These are phyloP conservation scores for Picus viridis DNA, from an alignment of 2,797 vertebrate genomes.

Conservation along the genomic window DNA sequence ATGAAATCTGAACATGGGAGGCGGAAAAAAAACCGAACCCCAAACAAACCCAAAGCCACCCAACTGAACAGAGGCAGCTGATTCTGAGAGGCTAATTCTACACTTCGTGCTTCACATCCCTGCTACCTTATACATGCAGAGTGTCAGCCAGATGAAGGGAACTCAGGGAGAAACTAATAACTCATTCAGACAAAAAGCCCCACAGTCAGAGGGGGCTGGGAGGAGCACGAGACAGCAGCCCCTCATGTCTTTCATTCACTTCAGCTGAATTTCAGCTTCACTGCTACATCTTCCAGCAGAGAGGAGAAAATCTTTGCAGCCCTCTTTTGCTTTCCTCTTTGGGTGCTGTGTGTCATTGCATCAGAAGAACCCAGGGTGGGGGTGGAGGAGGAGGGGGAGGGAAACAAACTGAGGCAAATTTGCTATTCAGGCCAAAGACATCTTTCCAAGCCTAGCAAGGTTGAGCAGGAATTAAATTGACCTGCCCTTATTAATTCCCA, in stretches of 20 bases:
- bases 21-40: not conserved
- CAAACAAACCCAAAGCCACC: not conserved
- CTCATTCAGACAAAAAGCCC: constrained; percentile 28
- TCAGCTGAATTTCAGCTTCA: not conserved
- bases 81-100: constrained; percentile 15
- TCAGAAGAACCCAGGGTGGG: not conserved
- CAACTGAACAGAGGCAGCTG: not conserved
- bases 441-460: not conserved
- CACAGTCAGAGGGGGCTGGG: not conserved
- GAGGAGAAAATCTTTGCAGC: not conserved
- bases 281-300: not conserved
- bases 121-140: constrained; percentile 1
- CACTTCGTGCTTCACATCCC: constrained; percentile 9
- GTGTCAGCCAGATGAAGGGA: constrained; percentile 14
- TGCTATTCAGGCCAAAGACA: not conserved
- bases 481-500: not conserved
- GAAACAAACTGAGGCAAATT: not conserved
- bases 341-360: not conserved
- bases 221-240: not conserved
- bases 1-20: not conserved
- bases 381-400: too few species aligned
- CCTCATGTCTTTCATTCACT: constrained; percentile 24
- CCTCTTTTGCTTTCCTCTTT: not conserved
- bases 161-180: not conserved
- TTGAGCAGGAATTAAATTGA: not conserved